Base-by-base conservation (phyloP, 2,888 invertebrate genomes). In the Caprella mutica region DNA sequence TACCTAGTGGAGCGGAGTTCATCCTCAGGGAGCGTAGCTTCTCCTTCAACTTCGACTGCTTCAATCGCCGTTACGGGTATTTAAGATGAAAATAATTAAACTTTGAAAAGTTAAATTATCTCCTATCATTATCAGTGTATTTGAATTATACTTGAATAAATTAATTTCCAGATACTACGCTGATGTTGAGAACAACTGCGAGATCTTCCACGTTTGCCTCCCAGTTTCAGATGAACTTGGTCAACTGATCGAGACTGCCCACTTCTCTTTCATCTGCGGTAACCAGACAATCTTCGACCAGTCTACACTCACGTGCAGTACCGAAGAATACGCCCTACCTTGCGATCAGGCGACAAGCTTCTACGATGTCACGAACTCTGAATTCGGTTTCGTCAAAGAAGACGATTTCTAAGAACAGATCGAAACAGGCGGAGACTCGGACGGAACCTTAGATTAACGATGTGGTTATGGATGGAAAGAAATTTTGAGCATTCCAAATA, bases 201-300 rank as follows among this genome's bases (percentile, higher is more conserved):
- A 59, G 43, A 55, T 67, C 29, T 67, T 67, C 65, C 67, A 67
- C 61, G 65, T 67, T 27, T 67, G 67, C 60, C 57, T 63, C 4
- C 67, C 67, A 12, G 48, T 67, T 27, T n/a, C 24, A 3, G 60
- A 67, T 39, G 60, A 58, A 21, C 55, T 51, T 6, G 67, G 67
- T 12, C 33, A 50, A 26, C 58, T 66, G 8, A 40, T 52, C 17
- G 53, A 53, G 56, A 65, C 54, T 12, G 66, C 62, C 5, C 66
- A 66, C 33, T 66, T 62, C 61, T 67, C 65, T 54, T 68, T 68
- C 63, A 52, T 67, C 55, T 68, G 67, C 55, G 67, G 67, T 39
- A 68, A 68, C 59, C 67, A 66, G 58, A 68, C 67, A 19, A 48
- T 67, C 38, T 68, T 68, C 58, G 65, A 66, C 59, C 67, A 68